phyloP scores from a whole-genome alignment of 1,140 invertebrate species.

The Saccostrea cuccullata region DNA sequence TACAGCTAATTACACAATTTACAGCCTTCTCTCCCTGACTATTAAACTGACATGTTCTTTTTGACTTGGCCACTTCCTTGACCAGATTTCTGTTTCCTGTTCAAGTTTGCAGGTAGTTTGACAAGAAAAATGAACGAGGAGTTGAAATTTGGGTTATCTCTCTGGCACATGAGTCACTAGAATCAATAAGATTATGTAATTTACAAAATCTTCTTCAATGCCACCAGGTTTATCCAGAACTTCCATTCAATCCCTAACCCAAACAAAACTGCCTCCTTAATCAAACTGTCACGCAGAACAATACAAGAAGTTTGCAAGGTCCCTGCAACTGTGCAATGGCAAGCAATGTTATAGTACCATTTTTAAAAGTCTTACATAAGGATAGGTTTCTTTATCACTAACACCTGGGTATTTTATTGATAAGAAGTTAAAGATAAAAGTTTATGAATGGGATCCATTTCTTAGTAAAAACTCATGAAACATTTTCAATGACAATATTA shows the following conservation, averaged over 20 bases:
- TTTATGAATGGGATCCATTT: constrained; percentile 1
- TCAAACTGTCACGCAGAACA: neutral
- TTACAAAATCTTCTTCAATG: constrained; percentile 22
- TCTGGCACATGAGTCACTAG: neutral
- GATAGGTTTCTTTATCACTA: neutral
- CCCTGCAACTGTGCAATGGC: neutral
- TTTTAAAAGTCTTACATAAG: neutral
- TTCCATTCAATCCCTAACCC: neutral
- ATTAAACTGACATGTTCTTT: neutral
- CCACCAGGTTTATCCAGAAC: neutral
- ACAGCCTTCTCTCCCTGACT: neutral
- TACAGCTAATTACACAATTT: constrained; percentile 3
- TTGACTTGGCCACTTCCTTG: neutral
- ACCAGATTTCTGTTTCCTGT: constrained; percentile 2
- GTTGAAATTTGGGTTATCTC: constrained; percentile 20
- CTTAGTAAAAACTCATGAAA: neutral
- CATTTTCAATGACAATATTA: neutral
- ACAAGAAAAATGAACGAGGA: neutral
- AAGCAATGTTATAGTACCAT: neutral
- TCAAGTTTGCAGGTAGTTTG: neutral
- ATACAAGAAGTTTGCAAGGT: neutral
- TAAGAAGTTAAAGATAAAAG: neutral
- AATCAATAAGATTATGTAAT: constrained; percentile 37
- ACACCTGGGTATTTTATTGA: neutral
- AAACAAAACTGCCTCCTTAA: neutral